Evolutionary conservation across 2,113 vertebrate species (phyloP).

Genomic region (Dipodomys merriami): DNA sequence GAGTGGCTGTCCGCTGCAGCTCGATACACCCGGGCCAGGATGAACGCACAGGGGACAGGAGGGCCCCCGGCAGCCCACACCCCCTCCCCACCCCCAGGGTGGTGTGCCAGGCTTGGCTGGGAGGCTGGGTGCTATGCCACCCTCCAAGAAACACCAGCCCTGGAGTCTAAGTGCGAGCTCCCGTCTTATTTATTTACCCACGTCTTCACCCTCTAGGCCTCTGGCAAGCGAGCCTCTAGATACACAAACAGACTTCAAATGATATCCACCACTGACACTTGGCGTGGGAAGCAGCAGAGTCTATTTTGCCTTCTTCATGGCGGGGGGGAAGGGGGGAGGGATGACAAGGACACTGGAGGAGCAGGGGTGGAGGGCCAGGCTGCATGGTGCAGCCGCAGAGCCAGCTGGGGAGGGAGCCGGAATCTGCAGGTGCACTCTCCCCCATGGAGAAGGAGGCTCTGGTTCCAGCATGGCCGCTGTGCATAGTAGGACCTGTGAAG

Average conservation of each 20-base stretch:
- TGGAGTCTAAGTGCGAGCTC: not conserved
- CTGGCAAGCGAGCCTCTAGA: slow-evolving; percentile 33
- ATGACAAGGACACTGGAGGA: not conserved
- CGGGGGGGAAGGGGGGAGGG: not conserved
- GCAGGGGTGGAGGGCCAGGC: not conserved
- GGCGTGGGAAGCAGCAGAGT: not conserved
- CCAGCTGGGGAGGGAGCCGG: too few species aligned
- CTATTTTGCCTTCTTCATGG: not conserved
- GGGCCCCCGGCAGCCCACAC: not conserved
- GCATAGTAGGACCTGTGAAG: not conserved
- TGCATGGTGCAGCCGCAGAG: not conserved
- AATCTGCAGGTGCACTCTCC: not conserved
- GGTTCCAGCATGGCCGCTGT: not conserved
- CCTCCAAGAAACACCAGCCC: not conserved
- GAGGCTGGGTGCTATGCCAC: not conserved
- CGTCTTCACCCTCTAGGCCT: not conserved
- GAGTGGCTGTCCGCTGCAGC: not conserved
- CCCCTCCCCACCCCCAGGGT: not conserved
- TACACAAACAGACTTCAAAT: slow-evolving; percentile 55
- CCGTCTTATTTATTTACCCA: slow-evolving; percentile 28
- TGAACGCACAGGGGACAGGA: not conserved
- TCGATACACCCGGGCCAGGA: fast-evolving
- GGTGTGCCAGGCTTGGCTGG: not conserved
- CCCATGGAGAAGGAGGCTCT: not conserved
- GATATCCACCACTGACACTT: slow-evolving; percentile 60